Percentiles rank a stretch among this genome's conserved stretches.
Conservation (phyloP, 2,113 vertebrate species). For the Anoura caudifer region DNA sequence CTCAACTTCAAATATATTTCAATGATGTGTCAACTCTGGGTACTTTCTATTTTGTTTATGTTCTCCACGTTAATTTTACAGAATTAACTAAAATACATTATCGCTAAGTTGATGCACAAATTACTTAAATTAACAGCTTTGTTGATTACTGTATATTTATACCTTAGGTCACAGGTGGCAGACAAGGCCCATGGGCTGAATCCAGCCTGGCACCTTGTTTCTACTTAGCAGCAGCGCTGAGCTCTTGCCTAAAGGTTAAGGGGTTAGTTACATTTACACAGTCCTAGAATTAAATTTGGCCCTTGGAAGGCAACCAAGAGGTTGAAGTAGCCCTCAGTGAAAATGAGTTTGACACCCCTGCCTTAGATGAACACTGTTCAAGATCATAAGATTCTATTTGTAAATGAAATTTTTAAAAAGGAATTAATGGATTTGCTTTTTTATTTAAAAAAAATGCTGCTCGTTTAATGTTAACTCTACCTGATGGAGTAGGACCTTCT, state of each 20-base stretch:
- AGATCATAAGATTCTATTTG: not conserved
- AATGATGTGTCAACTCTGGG: not conserved
- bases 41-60: not conserved
- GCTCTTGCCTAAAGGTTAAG: no score
- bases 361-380: not conserved
- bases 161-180: not conserved
- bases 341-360: no score
- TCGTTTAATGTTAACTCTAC: not conserved
- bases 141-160: not conserved
- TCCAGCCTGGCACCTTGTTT: no score
- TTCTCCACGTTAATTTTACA: not conserved
- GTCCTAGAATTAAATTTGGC: no score
- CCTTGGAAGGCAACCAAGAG: no score
- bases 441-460: not conserved
- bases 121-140: not conserved
- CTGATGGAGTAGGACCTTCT: not conserved
- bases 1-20: not conserved
- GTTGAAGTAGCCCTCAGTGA: no score
- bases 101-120: not conserved
- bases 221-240: rapidly evolving
- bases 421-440: not conserved
- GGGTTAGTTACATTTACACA: no score
- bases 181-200: no score
- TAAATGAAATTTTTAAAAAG: not conserved
- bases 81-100: not conserved